A percentile compares a stretch with the other conserved stretches of the same genome.
Conservation (phyloP, 2,797 vertebrate genomes). For the Rhynchotus rufescens region DNA sequence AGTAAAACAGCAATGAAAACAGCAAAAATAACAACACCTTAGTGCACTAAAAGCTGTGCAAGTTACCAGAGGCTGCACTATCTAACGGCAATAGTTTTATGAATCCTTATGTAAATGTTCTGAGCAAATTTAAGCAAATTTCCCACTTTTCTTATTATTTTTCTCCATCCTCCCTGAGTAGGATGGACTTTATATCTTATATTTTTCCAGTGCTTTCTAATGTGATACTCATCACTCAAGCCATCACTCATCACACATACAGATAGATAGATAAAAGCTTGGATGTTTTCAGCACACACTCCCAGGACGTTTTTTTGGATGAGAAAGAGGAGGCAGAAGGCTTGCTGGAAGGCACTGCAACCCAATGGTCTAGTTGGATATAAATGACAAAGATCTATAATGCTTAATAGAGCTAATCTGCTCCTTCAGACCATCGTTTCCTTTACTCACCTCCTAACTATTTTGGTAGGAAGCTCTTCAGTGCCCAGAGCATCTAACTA, state of each 20-base stretch:
- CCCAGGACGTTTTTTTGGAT: background rate
- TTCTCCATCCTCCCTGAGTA: background rate
- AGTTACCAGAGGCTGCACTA: background rate
- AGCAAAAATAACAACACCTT: background rate
- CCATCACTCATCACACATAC: background rate
- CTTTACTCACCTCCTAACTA: background rate
- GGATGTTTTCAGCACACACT: background rate
- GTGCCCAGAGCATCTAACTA: background rate
- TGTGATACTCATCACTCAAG: background rate
- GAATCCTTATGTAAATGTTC: background rate
- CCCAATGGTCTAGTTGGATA: background rate
- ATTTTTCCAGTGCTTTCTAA: background rate
- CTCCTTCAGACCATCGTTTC: background rate
- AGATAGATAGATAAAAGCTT: background rate
- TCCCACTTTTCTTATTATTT: background rate
- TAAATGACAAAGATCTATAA: background rate
- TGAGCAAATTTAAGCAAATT: background rate
- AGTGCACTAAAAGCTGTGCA: background rate
- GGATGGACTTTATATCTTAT: background rate
- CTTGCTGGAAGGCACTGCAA: background rate
- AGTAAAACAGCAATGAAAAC: background rate
- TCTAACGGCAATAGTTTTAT: background rate
- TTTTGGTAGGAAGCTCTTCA: background rate
- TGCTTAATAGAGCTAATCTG: background rate
- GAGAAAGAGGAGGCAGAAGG: background rate